Evolutionary conservation across 2,113 vertebrate species (phyloP), one percentile per base, ranked within the genome.

Genomic region (Apistogramma diplotaenia): DNA sequence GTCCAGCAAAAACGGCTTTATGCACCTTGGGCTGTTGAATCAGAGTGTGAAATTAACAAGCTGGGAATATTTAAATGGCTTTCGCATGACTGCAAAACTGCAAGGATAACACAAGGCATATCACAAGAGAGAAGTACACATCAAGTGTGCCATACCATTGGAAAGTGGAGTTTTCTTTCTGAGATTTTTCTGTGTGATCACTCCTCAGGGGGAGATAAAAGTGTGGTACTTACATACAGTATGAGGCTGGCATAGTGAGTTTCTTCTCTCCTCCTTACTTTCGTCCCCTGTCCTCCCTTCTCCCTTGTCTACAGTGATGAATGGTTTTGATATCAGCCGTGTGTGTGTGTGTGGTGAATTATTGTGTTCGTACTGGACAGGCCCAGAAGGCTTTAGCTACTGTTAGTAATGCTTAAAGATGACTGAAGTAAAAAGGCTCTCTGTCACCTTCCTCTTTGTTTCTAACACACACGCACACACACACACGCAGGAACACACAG

Each of bases 351-450:
- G 51, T 33, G 92, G 90, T 90, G 83, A 89, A 91, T 92, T 87
- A 33, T 81, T 91, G 82, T 78, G 85, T 89, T 89, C 70, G 37
- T 85, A 78, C 88, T 33, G 88, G 90, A 91, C 88, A 89, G 86
- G 73, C 85, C 93, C 84, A 15, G 58, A 46, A 89, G 91, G 90
- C 79, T 89, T 92, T 92, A 84, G 88, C 90, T 92, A 87, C 91
- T 88, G 92, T 94, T 94, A 90, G 90, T 89, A 88, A 89, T 91
- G 86, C 91, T 94, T 93, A 92, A 93, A 91, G 84, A 92, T 93
- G 92, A 93, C 92, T 90, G 78, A 57, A 84, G 86, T 91, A 90
- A 90, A 92, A 91, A 93, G 81, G 72, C 6, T 76, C 82, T 81
- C 81, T 91, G 91, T 92, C 92, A 91, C 84, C 89, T 84, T 78